These are phyloP conservation scores for Pantherophis vulpinus DNA, from an alignment of 2,797 vertebrate genomes.

Conservation along the genomic window DNA sequence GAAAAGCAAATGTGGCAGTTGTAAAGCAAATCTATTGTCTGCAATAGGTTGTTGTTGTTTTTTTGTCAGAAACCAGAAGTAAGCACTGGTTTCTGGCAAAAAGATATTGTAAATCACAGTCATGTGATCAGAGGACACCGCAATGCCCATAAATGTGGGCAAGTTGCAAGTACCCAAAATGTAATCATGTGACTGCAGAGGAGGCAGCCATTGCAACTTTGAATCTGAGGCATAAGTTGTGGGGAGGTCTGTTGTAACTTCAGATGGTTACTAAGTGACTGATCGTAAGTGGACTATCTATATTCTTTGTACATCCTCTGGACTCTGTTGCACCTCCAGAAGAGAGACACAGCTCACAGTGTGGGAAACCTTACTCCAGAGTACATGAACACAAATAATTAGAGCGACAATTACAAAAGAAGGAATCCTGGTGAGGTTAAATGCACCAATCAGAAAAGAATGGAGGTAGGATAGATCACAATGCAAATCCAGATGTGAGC, in stretches of 20 bases:
- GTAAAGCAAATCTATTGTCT: background rate
- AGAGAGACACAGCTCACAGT: background rate
- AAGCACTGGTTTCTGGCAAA: too few species aligned
- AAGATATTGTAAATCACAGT: background rate
- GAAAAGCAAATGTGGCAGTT: background rate
- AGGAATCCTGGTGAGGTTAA: background rate
- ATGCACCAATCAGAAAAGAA: background rate
- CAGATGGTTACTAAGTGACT: background rate
- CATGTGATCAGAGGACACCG: background rate
- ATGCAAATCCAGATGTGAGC: background rate
- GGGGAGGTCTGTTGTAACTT: background rate
- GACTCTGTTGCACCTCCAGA: background rate
- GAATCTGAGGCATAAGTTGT: background rate
- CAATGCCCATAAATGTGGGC: background rate
- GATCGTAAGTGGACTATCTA: background rate
- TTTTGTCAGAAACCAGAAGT: background rate
- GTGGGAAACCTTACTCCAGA: background rate
- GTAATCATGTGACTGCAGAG: background rate
- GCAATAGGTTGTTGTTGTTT: background rate
- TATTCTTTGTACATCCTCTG: background rate
- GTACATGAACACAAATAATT: background rate
- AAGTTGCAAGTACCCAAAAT: background rate
- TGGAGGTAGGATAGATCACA: background rate
- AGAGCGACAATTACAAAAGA: background rate
- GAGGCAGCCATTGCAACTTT: background rate